Evolutionary conservation across 2,113 vertebrate species (phyloP), one percentile per base, ranked within the genome.

Genomic region (Myodes glareolus): DNA sequence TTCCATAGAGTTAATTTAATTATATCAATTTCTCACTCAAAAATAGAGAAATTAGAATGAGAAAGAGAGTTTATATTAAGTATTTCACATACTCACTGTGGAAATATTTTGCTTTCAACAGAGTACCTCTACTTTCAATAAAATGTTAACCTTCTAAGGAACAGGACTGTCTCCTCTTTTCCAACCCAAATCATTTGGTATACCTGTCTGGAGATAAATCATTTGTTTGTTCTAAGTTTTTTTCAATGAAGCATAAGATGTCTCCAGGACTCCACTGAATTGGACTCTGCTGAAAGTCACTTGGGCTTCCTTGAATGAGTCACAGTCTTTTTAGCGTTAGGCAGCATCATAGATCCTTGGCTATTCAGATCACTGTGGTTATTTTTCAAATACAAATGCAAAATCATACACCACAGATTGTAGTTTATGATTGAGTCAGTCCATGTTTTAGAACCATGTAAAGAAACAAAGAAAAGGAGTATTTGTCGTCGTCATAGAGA

Each of bases 1-100:
- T 36, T n/a, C 45, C 58, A 72, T 80, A 78, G 50, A 95, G 88
- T 6, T 90, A 12, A 23, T 90, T 90, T 94, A 21, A 47, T 92
- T 72, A 31, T n/a, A 82, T 65, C 25, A 91, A 68, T 4, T 52
- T 1, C 5, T 36, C 23, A 81, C 31, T 86, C 72, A 93, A 91
- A 94, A 94, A 82, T 17, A 78, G n/a, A 90, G 8, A 68, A 68
- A 52, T 17, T 25, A 23, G 61, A 63, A 58, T 52, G 14, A 52
- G 16, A 76, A 16, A 72, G 21, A 93, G 1, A 86, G 1, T 70
- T 86, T 63, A 70, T 47, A 16, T 16, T 80, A 47, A 14, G 58
- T 72, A 88, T 89, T 94, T 89, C 85, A 89, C 36, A 13, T 5
- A 70, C 29, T 1, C 33, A 16, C 61, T 33, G 25, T 88, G 50